These are phyloP conservation scores for Coenonympha glycerion DNA, from an alignment of 2,888 invertebrate species.

Conservation along the genomic window DNA sequence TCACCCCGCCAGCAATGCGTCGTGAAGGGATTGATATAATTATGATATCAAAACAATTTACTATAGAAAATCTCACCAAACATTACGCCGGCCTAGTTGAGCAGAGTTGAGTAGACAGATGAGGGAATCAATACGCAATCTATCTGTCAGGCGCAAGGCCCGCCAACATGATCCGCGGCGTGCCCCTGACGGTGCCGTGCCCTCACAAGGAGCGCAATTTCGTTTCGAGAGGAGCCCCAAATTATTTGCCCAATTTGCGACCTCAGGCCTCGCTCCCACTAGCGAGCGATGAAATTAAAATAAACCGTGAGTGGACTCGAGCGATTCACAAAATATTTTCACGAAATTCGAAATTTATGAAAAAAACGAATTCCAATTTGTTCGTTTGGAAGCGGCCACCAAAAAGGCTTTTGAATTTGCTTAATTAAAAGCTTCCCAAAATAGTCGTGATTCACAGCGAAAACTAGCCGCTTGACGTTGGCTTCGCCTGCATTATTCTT, in stretches of 20 bases:
- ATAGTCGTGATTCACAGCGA: neutral
- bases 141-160: neutral
- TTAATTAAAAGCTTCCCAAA: neutral
- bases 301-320: constrained; percentile 12
- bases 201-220: constrained; percentile 32
- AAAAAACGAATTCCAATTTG: neutral
- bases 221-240: constrained; percentile 44
- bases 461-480: too few species aligned
- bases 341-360: neutral
- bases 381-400: neutral
- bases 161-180: constrained; percentile 32
- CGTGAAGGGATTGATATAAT: too few species aligned
- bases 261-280: too few species aligned
- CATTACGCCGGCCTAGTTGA: constrained; percentile 20
- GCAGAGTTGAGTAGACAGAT: constrained; percentile 26
- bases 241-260: constrained; percentile 37
- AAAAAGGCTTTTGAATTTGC: neutral
- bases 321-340: constrained; percentile 14
- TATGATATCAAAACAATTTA: too few species aligned
- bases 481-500: too few species aligned
- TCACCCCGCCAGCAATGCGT: too few species aligned
- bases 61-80: too few species aligned
- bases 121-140: constrained; percentile 51
- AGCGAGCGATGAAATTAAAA: constrained; percentile 20
- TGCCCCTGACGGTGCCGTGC: neutral